Evolutionary conservation across 1,140 invertebrate genomes (phyloP).

Genomic region (Bombus difficillimus): DNA sequence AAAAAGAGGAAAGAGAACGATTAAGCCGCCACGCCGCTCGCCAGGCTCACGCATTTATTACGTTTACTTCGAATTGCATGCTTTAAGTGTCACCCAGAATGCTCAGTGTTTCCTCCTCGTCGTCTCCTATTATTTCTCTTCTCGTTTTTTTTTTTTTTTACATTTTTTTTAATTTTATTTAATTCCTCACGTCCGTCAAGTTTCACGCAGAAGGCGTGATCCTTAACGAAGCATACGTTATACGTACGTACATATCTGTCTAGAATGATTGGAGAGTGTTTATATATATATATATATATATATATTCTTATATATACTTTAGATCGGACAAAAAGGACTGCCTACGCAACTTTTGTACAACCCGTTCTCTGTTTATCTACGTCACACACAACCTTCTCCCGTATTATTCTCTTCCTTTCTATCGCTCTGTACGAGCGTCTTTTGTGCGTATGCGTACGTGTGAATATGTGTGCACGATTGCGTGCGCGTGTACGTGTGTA

Average conservation of each 20-base stretch:
- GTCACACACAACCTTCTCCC: neutral
- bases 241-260: conserved; percentile 16
- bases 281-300: conserved; percentile 38
- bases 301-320: neutral
- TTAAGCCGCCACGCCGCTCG: conserved; percentile 65
- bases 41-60: conserved; percentile 63
- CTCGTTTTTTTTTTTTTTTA: conserved; percentile 21
- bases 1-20: conserved; percentile 29
- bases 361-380: neutral
- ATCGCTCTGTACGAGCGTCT: neutral
- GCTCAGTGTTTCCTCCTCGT: conserved; percentile 80
- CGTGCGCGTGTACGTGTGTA: neutral
- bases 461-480: neutral
- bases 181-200: conserved; percentile 57
- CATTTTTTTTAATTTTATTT: neutral
- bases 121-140: conserved; percentile 70
- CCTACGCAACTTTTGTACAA: conserved; percentile 34
- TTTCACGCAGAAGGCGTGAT: conserved; percentile 43
- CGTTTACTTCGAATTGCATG: conserved; percentile 78
- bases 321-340: conserved; percentile 39
- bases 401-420: neutral
- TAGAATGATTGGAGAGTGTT: conserved; percentile 44
- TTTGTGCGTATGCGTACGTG: neutral
- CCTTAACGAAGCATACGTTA: conserved; percentile 51
- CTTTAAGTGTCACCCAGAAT: conserved; percentile 82